These are phyloP conservation scores for Stichopus chloronotus DNA, from an alignment of 35 echinoderm and acorn worm species.

Conservation along the genomic window DNA sequence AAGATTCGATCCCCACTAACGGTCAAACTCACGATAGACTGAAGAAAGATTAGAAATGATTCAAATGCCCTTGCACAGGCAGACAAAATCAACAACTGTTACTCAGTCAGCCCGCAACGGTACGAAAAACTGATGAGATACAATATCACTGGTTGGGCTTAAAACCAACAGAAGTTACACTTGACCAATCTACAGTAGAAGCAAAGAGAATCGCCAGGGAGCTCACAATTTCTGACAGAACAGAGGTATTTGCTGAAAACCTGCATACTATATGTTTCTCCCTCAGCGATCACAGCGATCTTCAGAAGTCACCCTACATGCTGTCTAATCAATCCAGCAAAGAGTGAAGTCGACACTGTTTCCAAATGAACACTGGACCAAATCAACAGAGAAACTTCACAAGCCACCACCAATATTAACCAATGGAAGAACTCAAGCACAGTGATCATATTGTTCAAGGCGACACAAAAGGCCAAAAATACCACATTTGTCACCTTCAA, in stretches of 20 bases:
- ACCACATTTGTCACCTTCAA: neutral
- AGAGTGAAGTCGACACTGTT: slow-evolving; percentile 51
- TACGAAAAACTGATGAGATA: no score
- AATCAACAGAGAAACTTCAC: neutral
- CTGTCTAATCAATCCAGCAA: slow-evolving; percentile 51
- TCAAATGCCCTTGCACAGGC: no score
- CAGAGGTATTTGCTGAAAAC: slow-evolving; percentile 34
- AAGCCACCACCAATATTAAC: slow-evolving; percentile 32
- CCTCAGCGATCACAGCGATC: slow-evolving; percentile 56
- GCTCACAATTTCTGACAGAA: slow-evolving; percentile 34
- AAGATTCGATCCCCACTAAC: no score
- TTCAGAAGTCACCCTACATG: slow-evolving; percentile 53
- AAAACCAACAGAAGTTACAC: no score
- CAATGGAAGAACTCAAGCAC: slow-evolving; percentile 29
- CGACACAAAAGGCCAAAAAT: neutral
- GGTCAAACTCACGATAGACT: no score
- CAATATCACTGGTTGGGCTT: no score
- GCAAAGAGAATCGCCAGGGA: slow-evolving; percentile 48
- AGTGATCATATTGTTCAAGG: neutral
- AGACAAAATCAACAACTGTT: no score
- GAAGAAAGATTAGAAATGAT: no score
- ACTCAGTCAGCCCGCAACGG: no score
- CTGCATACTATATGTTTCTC: slow-evolving; percentile 29
- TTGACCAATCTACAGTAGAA: slow-evolving; percentile 39
- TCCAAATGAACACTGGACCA: slow-evolving; percentile 35